These are phyloP conservation scores for Pocota personata DNA, from an alignment of 2,888 invertebrate species.

Conservation along the genomic window DNA sequence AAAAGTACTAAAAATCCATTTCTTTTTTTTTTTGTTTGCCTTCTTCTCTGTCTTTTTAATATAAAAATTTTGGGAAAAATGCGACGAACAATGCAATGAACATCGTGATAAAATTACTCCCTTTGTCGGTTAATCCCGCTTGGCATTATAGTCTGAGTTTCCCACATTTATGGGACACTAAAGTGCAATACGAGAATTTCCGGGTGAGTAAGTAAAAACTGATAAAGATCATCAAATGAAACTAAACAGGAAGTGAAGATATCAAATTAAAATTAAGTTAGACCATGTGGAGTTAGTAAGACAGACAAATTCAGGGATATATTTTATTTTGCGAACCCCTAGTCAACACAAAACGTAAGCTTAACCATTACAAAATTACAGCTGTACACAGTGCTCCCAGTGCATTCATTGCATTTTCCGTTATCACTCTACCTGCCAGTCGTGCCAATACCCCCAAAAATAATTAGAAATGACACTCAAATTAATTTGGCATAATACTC, in stretches of 20 bases:
- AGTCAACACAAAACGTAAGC: too few relatives aligned
- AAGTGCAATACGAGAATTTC: conserved; percentile 29
- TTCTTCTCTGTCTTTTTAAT: conserved; percentile 11
- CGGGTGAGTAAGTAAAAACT: not conserved
- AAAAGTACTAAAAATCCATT: conserved; percentile 40
- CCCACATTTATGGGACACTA: conserved; percentile 42
- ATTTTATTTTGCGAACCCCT: too few relatives aligned
- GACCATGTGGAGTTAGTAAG: not conserved
- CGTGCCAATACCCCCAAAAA: not conserved
- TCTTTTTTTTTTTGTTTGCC: not conserved
- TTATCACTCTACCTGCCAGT: not conserved
- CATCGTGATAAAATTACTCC: conserved; percentile 39
- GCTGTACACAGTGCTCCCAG: not conserved
- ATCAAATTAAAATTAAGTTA: conserved; percentile 2
- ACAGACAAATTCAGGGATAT: too few relatives aligned
- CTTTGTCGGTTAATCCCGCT: conserved; percentile 37
- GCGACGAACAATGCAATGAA: conserved; percentile 37
- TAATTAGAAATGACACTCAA: conserved; percentile 6
- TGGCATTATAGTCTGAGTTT: conserved; percentile 35
- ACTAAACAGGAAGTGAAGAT: not conserved
- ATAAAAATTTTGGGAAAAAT: conserved; percentile 20
- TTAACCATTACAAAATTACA: not conserved
- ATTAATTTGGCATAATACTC: conserved; percentile 10
- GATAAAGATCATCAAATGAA: not conserved
- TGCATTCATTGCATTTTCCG: not conserved